Percentiles rank a stretch among this genome's conserved stretches.
These are phyloP conservation scores for Entomyzon cyanotis DNA, from an alignment of 2,113 vertebrate genomes.

Conservation along the genomic window DNA sequence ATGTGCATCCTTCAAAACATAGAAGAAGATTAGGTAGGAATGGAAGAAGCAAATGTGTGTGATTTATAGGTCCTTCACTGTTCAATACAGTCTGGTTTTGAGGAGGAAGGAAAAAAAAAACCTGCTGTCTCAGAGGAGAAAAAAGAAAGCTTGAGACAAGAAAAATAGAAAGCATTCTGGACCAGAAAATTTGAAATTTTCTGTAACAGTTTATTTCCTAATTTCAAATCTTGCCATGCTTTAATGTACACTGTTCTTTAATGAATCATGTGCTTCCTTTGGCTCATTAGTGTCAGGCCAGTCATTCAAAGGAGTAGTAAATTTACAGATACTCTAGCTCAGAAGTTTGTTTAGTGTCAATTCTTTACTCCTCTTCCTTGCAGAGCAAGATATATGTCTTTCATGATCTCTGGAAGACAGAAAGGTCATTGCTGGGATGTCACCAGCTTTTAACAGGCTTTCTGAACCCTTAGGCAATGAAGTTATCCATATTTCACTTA, in stretches of 20 bases:
- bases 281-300: background rate
- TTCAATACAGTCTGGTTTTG: rapidly evolving
- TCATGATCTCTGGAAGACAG: background rate
- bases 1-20: background rate
- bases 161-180: background rate
- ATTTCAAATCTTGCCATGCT: background rate
- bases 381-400: background rate
- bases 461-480: background rate
- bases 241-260: background rate
- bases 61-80: background rate
- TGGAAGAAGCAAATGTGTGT: background rate
- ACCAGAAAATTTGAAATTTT: background rate
- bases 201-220: background rate
- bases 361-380: background rate
- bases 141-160: background rate
- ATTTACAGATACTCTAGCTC: background rate
- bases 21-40: background rate
- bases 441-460: background rate
- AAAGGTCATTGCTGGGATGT: background rate
- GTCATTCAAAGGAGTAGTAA: background rate
- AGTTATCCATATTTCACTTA: background rate
- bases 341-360: background rate
- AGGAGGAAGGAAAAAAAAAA: background rate
- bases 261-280: background rate
- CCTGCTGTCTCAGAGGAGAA: background rate